Conservation (phyloP, 2,888 invertebrate genomes). For the Agrilus mali region DNA sequence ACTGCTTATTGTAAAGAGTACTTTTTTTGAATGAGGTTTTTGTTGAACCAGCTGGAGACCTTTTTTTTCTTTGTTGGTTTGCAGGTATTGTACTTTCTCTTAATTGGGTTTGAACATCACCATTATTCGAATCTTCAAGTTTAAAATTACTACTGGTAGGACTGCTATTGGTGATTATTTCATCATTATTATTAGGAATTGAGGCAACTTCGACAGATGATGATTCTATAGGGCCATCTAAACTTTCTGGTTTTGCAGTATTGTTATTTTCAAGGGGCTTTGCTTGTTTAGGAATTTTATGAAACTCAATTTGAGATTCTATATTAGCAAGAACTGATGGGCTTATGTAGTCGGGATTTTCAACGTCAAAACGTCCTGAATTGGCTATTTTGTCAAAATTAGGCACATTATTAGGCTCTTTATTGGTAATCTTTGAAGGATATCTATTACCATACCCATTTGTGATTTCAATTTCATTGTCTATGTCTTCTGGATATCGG, state of each 20-base stretch:
- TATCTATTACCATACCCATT: constrained; percentile 9
- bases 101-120: too few relatives aligned
- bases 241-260: too few relatives aligned
- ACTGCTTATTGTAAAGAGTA: too few relatives aligned
- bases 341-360: constrained; percentile 7
- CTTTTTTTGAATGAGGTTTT: too few relatives aligned
- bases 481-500: constrained; percentile 17
- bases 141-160: too few relatives aligned
- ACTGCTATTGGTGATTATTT: background rate
- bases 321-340: constrained; percentile 21
- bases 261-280: too few relatives aligned
- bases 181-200: background rate
- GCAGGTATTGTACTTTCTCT: too few relatives aligned
- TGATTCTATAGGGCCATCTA: too few relatives aligned
- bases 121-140: too few relatives aligned
- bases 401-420: constrained; percentile 9
- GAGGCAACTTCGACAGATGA: background rate
- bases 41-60: too few relatives aligned
- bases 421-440: constrained; percentile 8
- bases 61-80: too few relatives aligned
- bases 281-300: background rate
- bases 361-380: constrained; percentile 29
- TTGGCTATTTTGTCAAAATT: constrained; percentile 26
- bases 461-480: constrained; percentile 26
- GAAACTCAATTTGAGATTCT: constrained; percentile 27